phyloP scores from a whole-genome alignment of 2,797 vertebrate species.

The Distichodus sexfasciatus region DNA sequence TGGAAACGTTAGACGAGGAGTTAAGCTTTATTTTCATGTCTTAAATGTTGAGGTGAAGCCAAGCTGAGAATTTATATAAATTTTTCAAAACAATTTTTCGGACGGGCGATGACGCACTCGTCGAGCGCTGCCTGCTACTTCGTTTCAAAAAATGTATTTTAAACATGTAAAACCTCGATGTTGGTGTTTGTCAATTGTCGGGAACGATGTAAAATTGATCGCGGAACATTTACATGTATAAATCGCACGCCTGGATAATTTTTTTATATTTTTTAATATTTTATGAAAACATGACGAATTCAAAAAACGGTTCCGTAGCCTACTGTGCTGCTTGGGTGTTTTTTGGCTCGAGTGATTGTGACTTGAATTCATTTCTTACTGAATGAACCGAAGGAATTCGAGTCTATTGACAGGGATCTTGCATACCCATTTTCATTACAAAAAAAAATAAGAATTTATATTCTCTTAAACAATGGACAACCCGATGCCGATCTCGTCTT shows the following conservation, averaged over 20 bases:
- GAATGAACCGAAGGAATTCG: slow-evolving; percentile 79
- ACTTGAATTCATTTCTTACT: slow-evolving; percentile 82
- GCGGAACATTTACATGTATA: slow-evolving; percentile 65
- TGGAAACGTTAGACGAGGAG: slow-evolving; percentile 56
- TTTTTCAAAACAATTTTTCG: slow-evolving; percentile 77
- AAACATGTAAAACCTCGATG: slow-evolving; percentile 36
- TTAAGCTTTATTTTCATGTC: slow-evolving; percentile 79
- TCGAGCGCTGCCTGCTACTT: slow-evolving; percentile 55
- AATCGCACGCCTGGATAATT: slow-evolving; percentile 61
- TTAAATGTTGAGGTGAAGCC: slow-evolving; percentile 57
- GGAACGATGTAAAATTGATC: slow-evolving; percentile 72
- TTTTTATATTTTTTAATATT: slow-evolving; percentile 95
- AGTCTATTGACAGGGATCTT: slow-evolving; percentile 66
- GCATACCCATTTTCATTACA: slow-evolving; percentile 51
- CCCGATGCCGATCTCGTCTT: no score
- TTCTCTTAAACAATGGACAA: no score
- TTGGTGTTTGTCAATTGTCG: slow-evolving; percentile 79
- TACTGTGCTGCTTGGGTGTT: slow-evolving; percentile 66
- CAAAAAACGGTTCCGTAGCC: slow-evolving; percentile 71
- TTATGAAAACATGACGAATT: slow-evolving; percentile 97
- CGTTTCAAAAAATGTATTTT: slow-evolving; percentile 66
- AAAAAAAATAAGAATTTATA: slow-evolving; percentile 56
- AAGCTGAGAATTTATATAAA: slow-evolving; percentile 81
- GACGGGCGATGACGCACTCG: slow-evolving; percentile 66
- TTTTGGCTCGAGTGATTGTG: slow-evolving; percentile 75